These are phyloP conservation scores for Phortica variegata DNA, from an alignment of 1,140 invertebrate species.

Conservation along the genomic window DNA sequence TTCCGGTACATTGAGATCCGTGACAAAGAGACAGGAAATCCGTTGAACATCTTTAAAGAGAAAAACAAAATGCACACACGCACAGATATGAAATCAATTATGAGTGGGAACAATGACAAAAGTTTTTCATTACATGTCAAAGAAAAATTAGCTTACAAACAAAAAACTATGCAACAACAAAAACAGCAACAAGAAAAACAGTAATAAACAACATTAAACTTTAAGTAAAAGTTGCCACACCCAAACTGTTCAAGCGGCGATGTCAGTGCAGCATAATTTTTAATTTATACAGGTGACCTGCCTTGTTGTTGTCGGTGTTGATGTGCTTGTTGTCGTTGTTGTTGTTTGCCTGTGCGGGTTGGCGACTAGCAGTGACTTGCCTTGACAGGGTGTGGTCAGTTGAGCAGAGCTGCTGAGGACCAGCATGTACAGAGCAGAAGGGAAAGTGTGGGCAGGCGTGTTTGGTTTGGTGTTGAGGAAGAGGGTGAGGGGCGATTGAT, in stretches of 20 bases:
- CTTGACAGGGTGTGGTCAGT: no score
- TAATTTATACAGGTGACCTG: slow-evolving; percentile 28
- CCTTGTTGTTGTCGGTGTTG: slow-evolving; percentile 3
- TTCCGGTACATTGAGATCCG: slow-evolving; percentile 56
- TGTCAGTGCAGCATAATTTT: slow-evolving; percentile 32
- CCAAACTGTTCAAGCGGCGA: no score
- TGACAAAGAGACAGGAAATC: slow-evolving; percentile 39
- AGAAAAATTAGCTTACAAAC: neutral
- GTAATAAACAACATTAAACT: neutral
- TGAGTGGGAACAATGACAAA: no score
- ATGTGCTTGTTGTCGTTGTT: no score
- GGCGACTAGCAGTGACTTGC: no score
- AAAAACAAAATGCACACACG: slow-evolving; percentile 4
- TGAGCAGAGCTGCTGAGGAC: no score
- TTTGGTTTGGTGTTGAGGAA: neutral
- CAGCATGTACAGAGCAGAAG: no score
- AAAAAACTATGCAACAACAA: neutral
- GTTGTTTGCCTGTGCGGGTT: no score
- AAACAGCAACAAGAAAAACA: neutral
- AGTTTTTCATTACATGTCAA: no score
- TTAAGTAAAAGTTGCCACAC: no score
- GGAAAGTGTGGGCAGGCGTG: slow-evolving; percentile 17
- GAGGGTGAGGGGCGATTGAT: neutral
- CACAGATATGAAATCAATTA: no score
- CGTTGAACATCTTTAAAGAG: slow-evolving; percentile 26